phyloP scores from a whole-genome alignment of 2,888 invertebrate genomes.

The Orgyia antiqua region DNA sequence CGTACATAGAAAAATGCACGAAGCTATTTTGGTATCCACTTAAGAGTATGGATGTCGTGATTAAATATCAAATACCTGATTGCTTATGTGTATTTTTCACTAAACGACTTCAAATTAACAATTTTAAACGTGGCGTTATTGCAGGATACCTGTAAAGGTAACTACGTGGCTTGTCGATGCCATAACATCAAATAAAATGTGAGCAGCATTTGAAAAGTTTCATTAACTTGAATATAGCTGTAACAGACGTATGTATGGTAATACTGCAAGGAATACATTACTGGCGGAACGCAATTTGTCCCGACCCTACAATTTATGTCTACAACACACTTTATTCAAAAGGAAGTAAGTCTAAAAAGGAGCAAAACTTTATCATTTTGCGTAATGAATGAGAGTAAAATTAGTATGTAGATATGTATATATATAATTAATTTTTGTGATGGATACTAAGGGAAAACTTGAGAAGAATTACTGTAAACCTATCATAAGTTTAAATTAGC shows the following conservation, averaged over 20 bases:
- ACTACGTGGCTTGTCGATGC: too few species aligned
- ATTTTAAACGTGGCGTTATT: too few species aligned
- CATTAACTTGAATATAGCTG: constrained; percentile 52
- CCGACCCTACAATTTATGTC: constrained; percentile 65
- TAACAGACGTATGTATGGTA: constrained; percentile 45
- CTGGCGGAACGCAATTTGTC: constrained; percentile 63
- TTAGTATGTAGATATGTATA: constrained; percentile 18
- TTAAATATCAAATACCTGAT: too few species aligned
- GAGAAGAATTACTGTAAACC: constrained; percentile 24
- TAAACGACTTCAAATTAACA: too few species aligned
- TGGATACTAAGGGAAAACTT: constrained; percentile 10
- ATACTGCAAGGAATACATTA: constrained; percentile 58
- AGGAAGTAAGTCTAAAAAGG: constrained; percentile 48
- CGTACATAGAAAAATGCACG: too few species aligned
- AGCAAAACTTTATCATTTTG: constrained; percentile 29
- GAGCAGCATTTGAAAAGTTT: constrained; percentile 48
- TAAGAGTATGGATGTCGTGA: too few species aligned
- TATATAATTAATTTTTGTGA: constrained; percentile 17
- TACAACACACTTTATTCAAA: constrained; percentile 56
- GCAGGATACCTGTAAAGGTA: too few species aligned
- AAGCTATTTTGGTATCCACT: too few species aligned
- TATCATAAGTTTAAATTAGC: constrained; percentile 41
- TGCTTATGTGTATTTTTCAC: too few species aligned
- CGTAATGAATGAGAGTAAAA: constrained; percentile 38
- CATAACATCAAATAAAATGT: constrained; percentile 52